Evolutionary conservation across 2,113 vertebrate species (phyloP).

Genomic region (Tiliqua scincoides): DNA sequence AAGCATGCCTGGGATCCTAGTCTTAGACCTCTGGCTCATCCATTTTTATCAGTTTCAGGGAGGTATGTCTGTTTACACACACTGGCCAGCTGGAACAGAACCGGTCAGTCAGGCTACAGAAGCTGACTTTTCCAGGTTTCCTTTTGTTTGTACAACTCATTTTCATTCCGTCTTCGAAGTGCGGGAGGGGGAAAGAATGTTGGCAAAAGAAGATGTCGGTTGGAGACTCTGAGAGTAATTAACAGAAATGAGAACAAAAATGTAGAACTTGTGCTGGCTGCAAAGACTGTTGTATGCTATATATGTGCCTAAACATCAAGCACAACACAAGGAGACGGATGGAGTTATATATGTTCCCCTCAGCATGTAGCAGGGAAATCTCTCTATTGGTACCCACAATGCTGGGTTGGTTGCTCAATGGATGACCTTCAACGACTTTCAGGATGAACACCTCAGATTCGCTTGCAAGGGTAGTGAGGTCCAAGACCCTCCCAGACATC

Average conservation of each 20-base stretch:
- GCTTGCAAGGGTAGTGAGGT: too few relatives aligned
- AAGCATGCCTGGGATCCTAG: not conserved
- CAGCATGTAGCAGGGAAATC: not conserved
- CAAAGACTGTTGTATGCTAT: not conserved
- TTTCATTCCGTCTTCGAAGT: not conserved
- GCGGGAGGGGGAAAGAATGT: slow-evolving; percentile 2
- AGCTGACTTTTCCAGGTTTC: not conserved
- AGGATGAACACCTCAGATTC: too few relatives aligned
- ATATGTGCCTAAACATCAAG: not conserved
- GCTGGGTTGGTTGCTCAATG: not conserved
- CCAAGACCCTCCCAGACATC: too few relatives aligned
- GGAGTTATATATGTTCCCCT: not conserved
- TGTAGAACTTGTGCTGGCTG: not conserved
- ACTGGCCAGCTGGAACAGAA: not conserved
- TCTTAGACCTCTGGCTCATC: not conserved
- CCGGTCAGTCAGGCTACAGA: not conserved
- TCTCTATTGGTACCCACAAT: too few relatives aligned
- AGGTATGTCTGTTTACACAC: not conserved
- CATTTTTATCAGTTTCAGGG: not conserved
- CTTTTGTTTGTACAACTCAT: not conserved
- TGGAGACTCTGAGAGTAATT: not conserved
- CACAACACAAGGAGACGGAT: not conserved
- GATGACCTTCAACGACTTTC: not conserved
- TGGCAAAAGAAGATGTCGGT: not conserved
- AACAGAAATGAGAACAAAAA: not conserved